A percentile compares a stretch with the other conserved stretches of the same genome.
phyloP scores from a whole-genome alignment of 2,113 vertebrate genomes.

The Neotoma lepida region DNA sequence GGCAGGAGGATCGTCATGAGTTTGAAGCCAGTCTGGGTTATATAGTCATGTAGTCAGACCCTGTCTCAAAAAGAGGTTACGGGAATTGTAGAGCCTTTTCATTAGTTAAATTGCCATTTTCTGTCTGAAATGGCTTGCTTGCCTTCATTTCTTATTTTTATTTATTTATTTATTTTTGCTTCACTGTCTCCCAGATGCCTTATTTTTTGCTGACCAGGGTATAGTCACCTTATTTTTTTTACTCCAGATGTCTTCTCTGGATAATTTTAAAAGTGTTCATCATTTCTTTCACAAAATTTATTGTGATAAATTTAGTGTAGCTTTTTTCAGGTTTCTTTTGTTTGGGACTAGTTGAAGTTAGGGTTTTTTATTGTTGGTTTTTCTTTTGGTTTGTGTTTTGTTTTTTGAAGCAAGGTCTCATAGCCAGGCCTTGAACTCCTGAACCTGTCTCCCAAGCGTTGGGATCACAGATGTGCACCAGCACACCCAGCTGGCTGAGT shows the following conservation, averaged over 20 bases:
- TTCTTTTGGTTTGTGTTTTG: neutral
- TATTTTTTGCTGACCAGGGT: neutral
- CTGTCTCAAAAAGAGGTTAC: neutral
- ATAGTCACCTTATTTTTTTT: neutral
- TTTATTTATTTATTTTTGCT: neutral
- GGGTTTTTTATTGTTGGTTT: neutral
- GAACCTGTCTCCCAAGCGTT: neutral
- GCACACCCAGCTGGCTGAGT: neutral
- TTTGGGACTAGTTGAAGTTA: neutral
- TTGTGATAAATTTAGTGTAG: neutral
- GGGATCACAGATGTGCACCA: neutral
- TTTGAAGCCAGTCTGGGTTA: neutral
- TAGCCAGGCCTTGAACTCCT: neutral
- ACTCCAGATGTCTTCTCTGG: neutral
- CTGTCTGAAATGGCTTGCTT: neutral
- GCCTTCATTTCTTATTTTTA: neutral
- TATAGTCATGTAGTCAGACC: neutral
- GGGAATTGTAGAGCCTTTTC: neutral
- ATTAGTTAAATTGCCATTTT: neutral
- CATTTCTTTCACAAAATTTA: neutral
- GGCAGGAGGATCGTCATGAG: neutral
- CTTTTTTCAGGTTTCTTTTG: neutral
- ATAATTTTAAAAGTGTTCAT: neutral
- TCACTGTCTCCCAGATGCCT: neutral
- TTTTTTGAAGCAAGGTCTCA: neutral